phyloP scores from a whole-genome alignment of 64 coral and sea anemone genomes.

The Exaiptasia diaphana region DNA sequence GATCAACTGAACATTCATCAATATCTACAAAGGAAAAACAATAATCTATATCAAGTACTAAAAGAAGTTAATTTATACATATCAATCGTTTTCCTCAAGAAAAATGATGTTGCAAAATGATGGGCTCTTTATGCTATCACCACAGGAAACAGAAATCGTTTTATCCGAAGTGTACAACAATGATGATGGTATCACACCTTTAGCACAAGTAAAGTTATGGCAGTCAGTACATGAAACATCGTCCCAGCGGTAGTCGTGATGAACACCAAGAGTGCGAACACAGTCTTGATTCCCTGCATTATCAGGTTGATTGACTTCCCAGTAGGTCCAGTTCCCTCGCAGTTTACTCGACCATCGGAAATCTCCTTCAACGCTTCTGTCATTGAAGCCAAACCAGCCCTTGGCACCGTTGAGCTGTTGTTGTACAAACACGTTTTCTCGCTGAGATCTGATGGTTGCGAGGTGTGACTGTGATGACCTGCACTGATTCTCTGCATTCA shows the following conservation, averaged over 20 bases:
- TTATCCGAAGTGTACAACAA: too few relatives aligned
- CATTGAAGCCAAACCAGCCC: constrained; percentile 41
- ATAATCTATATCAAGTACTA: too few relatives aligned
- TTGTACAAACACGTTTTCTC: constrained; percentile 57
- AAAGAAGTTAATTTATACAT: too few relatives aligned
- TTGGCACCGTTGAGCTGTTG: neutral
- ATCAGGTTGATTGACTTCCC: constrained; percentile 10
- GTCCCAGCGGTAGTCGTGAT: constrained; percentile 18
- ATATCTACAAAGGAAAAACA: too few relatives aligned
- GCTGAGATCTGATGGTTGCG: constrained; percentile 7
- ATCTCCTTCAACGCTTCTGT: constrained; percentile 11
- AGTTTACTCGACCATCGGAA: constrained; percentile 34
- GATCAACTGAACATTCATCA: too few relatives aligned
- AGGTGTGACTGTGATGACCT: neutral
- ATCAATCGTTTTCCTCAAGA: too few relatives aligned
- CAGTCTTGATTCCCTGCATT: constrained; percentile 26
- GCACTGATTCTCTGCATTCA: neutral
- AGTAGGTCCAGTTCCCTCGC: constrained; percentile 37
- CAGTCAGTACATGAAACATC: constrained; percentile 30
- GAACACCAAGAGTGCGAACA: constrained; percentile 15
- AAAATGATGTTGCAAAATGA: too few relatives aligned
- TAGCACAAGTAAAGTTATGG: constrained; percentile 43
- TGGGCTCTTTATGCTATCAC: too few relatives aligned
- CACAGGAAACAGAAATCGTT: too few relatives aligned
- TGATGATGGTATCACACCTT: too few relatives aligned